phyloP scores from a whole-genome alignment of 2,797 vertebrate genomes.

The Vespertilio murinus region DNA sequence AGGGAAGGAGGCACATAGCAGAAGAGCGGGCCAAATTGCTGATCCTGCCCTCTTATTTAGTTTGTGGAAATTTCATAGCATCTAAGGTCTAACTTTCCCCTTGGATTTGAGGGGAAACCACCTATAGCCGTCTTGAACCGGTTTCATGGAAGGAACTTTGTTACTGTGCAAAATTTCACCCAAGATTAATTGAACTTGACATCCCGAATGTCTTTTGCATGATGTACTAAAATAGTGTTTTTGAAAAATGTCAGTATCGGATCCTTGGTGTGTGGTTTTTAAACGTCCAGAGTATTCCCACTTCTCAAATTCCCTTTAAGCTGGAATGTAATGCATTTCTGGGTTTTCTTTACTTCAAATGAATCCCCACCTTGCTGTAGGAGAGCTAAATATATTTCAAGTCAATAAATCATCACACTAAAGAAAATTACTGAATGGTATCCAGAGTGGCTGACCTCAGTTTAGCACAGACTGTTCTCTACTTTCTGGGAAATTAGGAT shows the following conservation, averaged over 20 bases:
- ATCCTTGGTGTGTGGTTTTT: conserved; percentile 73
- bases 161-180: conserved; percentile 70
- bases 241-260: conserved; percentile 72
- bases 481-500: conserved; percentile 33
- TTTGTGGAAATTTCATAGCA: conserved; percentile 64
- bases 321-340: conserved; percentile 61
- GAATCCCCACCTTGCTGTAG: conserved; percentile 62
- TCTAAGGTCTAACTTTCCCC: conserved; percentile 12
- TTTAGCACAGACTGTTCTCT: conserved; percentile 31
- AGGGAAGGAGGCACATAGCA: neutral
- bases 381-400: conserved; percentile 55
- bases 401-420: conserved; percentile 68
- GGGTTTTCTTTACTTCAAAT: conserved; percentile 65
- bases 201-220: conserved; percentile 74
- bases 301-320: conserved; percentile 73
- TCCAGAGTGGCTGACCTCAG: conserved; percentile 58
- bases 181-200: conserved; percentile 76
- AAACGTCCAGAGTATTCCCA: conserved; percentile 66
- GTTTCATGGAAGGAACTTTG: conserved; percentile 63
- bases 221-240: conserved; percentile 73
- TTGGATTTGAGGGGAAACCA: conserved; percentile 58
- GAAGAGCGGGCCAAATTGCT: neutral
- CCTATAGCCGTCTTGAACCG: conserved; percentile 58
- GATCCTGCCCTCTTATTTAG: conserved; percentile 41
- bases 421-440: conserved; percentile 8